These are phyloP conservation scores for Belonocnema kinseyi DNA, from an alignment of 1,140 invertebrate genomes.

Conservation along the genomic window DNA sequence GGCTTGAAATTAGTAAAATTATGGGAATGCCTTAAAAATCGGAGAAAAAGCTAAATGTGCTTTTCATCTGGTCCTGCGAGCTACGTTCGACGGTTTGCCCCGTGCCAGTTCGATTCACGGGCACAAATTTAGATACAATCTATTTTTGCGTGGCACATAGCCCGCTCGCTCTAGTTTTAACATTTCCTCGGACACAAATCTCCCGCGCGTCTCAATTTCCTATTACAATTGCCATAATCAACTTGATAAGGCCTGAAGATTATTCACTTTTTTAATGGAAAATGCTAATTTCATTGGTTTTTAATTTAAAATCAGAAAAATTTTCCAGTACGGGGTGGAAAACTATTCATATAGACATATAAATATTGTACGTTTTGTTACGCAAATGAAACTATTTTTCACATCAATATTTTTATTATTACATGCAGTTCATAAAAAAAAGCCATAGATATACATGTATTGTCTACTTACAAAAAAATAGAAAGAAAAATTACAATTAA, in stretches of 20 bases:
- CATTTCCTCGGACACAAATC: constrained; percentile 54
- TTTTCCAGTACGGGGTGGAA: no score
- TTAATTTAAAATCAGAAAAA: no score
- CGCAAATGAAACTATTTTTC: no score
- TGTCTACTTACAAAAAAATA: no score
- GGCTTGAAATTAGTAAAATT: background rate
- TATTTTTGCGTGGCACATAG: constrained; percentile 68
- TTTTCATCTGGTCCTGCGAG: background rate
- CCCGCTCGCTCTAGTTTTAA: constrained; percentile 69
- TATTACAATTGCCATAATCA: background rate
- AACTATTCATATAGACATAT: no score
- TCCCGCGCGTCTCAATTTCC: constrained; percentile 47
- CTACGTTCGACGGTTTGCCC: constrained; percentile 49
- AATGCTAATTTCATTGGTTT: no score
- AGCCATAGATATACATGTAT: no score
- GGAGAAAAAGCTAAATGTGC: background rate
- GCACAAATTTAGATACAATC: constrained; percentile 73
- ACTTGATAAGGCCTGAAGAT: background rate
- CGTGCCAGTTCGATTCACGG: constrained; percentile 72
- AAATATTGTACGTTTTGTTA: no score
- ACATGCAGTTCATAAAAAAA: no score
- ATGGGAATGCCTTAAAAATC: background rate
- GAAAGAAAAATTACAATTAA: no score
- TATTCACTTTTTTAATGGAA: background rate
- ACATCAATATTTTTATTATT: no score